phyloP scores from a whole-genome alignment of 2,113 vertebrate genomes.

The Chrysochloris asiatica region DNA sequence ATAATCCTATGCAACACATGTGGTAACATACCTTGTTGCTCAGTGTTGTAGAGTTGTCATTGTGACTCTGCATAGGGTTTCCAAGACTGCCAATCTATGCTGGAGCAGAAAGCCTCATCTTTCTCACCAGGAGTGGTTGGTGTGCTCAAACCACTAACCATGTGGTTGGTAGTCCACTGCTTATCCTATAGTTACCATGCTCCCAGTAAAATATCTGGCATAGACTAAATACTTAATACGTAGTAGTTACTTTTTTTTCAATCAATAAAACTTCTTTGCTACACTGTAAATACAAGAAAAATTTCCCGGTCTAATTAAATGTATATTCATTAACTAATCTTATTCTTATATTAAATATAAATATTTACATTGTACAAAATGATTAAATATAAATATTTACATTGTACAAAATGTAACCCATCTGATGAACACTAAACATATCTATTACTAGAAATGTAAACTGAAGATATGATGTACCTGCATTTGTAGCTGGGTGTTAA shows the following conservation, averaged over 20 bases:
- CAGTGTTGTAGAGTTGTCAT: no score
- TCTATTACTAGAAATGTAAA: slow-evolving; percentile 40
- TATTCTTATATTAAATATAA: slow-evolving; percentile 15
- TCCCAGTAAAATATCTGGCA: slow-evolving; percentile 15
- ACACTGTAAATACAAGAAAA: slow-evolving; percentile 22
- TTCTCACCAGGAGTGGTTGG: no score
- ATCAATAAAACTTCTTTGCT: slow-evolving; percentile 22
- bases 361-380: slow-evolving; percentile 47
- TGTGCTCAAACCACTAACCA: no score
- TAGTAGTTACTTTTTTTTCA: slow-evolving; percentile 41
- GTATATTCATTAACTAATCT: not conserved
- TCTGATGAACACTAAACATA: slow-evolving; percentile 11
- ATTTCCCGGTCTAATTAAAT: slow-evolving; percentile 1
- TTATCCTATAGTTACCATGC: no score
- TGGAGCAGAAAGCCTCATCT: no score
- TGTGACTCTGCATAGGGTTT: no score
- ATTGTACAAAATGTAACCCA: slow-evolving; percentile 31
- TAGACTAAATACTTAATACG: not conserved
- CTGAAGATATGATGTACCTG: not conserved
- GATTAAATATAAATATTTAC: no score
- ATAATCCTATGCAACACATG: slow-evolving; percentile 38
- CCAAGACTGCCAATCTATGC: no score
- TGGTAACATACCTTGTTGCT: no score
- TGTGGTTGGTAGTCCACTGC: no score
- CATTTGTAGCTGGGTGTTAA: not conserved